Base-by-base conservation (phyloP, 2,888 invertebrate species). In the Limnephilus auricula region DNA sequence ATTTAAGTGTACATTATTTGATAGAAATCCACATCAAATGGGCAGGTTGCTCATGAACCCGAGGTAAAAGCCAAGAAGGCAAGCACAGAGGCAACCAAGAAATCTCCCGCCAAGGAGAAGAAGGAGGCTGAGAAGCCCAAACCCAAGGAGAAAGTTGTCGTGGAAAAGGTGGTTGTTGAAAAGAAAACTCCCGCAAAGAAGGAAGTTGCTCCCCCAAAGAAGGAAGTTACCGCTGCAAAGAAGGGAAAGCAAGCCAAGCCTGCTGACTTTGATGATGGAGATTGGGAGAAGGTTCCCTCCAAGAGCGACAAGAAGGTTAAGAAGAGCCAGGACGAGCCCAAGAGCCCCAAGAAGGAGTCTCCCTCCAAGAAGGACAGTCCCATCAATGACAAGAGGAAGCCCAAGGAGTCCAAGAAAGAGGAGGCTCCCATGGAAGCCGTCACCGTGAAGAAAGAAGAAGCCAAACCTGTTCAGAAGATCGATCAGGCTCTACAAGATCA, bases 201-300 rank as follows among this genome's bases (percentile, higher is more conserved):
- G 85, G 91, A 93, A 89, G 89, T 93, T 94, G 4, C 25, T 2
- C 30, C 79, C 9, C 82, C 79, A 32, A 96, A 95, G 93, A 91
- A 93, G 88, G 91, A 93, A 89, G 89, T 93, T 94, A 3, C 25
- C 2, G 31, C 80, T 6, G 82, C 50, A 32, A 96, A 95, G 93
- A 92, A 92, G 80, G 40, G 82, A 13, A 95, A 95, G 93, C 96
- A 96, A 93, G 97, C 97, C 93, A 97, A 97, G 94, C 97, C 97
- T 15, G 96, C 96, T 83, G 97, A 97, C 94, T 97, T 96, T 95
- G 97, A 97, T 94, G 97, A 97, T 93, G 97, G 97, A 84, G 96
- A 97, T 89, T 98, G 98, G 98, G 97, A 98, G 95, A 96, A 96
- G 93, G 97, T 97, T 93, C 95, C 97, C 92, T 96, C 97, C 94